These are phyloP conservation scores for Lithophane semibrunnea DNA, from an alignment of 2,888 invertebrate genomes.

Conservation along the genomic window DNA sequence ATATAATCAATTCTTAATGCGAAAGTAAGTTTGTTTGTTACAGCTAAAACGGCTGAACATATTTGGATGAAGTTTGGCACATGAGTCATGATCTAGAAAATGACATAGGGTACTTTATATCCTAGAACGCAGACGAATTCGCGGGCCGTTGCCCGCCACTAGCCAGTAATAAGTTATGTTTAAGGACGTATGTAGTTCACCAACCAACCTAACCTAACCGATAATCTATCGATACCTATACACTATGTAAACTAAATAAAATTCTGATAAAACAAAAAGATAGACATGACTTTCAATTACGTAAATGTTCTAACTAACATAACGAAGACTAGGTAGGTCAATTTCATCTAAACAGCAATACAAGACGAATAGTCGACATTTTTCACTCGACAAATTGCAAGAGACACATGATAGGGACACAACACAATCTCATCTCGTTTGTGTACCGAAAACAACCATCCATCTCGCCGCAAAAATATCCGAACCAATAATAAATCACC, in stretches of 20 bases:
- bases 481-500: constrained; percentile 78
- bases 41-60: too few relatives aligned
- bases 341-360: constrained; percentile 23
- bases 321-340: not conserved
- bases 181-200: not conserved
- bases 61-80: too few relatives aligned
- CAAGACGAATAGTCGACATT: constrained; percentile 42
- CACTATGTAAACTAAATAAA: not conserved
- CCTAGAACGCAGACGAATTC: too few relatives aligned
- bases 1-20: not conserved
- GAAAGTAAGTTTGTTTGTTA: too few relatives aligned
- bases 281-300: not conserved
- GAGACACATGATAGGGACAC: constrained; percentile 51
- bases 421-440: constrained; percentile 68
- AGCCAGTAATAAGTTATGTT: not conserved
- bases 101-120: too few relatives aligned
- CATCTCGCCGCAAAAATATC: constrained; percentile 75
- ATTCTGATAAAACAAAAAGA: not conserved
- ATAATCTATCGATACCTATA: not conserved
- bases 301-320: constrained; percentile 15
- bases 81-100: too few relatives aligned
- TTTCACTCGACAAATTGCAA: constrained; percentile 55
- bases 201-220: too few relatives aligned
- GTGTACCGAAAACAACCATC: constrained; percentile 77
- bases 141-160: too few relatives aligned